Evolutionary conservation across 2,113 vertebrate genomes (phyloP), one percentile per base, ranked within the genome.

Genomic region (Megaceryle torquata): DNA sequence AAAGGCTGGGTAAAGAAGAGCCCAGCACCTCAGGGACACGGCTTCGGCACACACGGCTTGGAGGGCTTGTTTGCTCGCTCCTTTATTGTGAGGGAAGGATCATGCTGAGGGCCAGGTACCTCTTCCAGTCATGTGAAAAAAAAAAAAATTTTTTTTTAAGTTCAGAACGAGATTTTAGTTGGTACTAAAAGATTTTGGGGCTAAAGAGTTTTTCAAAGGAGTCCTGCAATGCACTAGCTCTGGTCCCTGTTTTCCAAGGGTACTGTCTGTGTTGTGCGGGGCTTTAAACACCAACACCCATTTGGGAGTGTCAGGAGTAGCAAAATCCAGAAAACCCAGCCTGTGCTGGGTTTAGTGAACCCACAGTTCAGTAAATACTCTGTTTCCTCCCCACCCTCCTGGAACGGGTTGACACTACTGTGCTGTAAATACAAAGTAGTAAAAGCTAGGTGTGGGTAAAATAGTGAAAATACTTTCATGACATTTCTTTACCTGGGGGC

Each of bases 41-140:
- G 56, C 53, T 88, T 50, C 3, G 0, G 61, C 35, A 78, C 17
- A 1, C 0, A 0, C 53, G 82, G 82, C 89, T 94, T 69, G 61
- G 82, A 93, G 72, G 50, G 60, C 64, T 88, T 5, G 1, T 86
- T 78, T 84, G 46, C 69, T 90, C 0, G 0, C 69, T 93, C 5
- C 0, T 82, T 91, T 95, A 81, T 84, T 94, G 74, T 15, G 21
- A 87, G 61, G 37, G 50, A 92, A 92, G 69, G 51, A 83, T 90
- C 64, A 53, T 4, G 3, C 26, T 19, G 29, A 54, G 64, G 72
- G 35, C 28, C 56, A 64, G 64, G 72, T 64, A 65, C 37, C 61
- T 79, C 61, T 93, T 89, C 57, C 67, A 90, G 72, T 57, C 74
- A 82, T 0, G 4, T 39, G 82, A 79, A 93, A 37, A 37, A 37